phyloP scores from a whole-genome alignment of 2,797 vertebrate genomes.

The Pogoniulus pusillus region DNA sequence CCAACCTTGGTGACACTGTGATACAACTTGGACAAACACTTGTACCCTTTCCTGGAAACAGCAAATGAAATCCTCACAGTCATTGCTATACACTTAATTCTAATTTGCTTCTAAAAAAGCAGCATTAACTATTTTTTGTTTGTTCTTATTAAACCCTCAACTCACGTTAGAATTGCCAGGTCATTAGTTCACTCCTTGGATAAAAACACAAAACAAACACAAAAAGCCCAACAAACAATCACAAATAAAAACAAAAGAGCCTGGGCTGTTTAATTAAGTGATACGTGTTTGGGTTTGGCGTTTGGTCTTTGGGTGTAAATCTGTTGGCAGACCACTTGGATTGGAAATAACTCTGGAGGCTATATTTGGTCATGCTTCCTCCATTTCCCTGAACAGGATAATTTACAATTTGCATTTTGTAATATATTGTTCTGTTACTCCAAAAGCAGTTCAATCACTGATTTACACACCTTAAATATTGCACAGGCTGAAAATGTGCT shows the following conservation, averaged over 20 bases:
- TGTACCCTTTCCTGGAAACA: background rate
- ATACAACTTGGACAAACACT: background rate
- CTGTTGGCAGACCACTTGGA: background rate
- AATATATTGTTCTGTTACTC: background rate
- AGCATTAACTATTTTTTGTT: background rate
- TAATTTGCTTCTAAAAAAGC: background rate
- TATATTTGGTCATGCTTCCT: background rate
- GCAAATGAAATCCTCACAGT: background rate
- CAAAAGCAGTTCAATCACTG: background rate
- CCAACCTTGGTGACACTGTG: no score
- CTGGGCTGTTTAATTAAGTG: no score
- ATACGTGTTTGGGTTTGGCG: no score
- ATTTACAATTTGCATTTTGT: constrained; percentile 18
- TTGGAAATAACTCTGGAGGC: background rate
- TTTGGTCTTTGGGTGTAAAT: background rate
- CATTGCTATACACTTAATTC: background rate
- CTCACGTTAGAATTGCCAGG: background rate
- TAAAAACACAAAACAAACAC: background rate
- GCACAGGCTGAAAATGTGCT: background rate
- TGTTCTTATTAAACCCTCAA: background rate
- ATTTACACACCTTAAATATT: constrained; percentile 14
- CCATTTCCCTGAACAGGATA: background rate
- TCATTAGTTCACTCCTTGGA: background rate
- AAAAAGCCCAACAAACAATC: no score
- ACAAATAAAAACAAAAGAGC: no score